phyloP scores from a whole-genome alignment of 1,140 invertebrate species.

The Capitella teleta region DNA sequence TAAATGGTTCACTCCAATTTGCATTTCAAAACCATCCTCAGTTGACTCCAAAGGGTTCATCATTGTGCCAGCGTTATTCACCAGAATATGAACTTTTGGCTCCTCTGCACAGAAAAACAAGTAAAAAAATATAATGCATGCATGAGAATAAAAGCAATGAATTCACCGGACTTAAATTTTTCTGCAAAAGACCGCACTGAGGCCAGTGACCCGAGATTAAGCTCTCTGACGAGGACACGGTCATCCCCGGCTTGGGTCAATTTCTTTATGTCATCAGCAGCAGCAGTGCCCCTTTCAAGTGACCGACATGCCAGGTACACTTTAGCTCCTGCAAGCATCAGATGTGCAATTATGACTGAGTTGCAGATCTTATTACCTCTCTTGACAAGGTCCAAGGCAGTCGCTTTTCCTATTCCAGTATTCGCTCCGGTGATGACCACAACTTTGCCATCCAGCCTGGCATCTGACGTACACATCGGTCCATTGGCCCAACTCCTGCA shows the following conservation, averaged over 20 bases:
- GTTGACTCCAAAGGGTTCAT: slow-evolving; percentile 31
- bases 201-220: slow-evolving; percentile 59
- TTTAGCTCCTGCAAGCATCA: no score
- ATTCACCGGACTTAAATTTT: slow-evolving; percentile 46
- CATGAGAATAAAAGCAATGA: no score
- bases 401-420: slow-evolving; percentile 77
- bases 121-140: no score
- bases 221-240: slow-evolving; percentile 52
- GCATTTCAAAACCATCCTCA: slow-evolving; percentile 44
- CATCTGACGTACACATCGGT: neutral
- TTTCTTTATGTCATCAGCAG: slow-evolving; percentile 63
- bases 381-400: slow-evolving; percentile 51
- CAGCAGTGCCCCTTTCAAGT: slow-evolving; percentile 58
- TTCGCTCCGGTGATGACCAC: slow-evolving; percentile 75
- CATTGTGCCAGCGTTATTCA: slow-evolving; percentile 82
- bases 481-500: no score
- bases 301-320: slow-evolving; percentile 75
- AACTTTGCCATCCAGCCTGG: slow-evolving; percentile 53
- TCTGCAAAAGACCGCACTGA: slow-evolving; percentile 61
- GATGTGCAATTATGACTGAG: no score
- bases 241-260: slow-evolving; percentile 58
- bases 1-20: slow-evolving; percentile 46
- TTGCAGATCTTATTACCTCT: no score
- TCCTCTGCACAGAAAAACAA: no score
- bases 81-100: no score